Evolutionary conservation across 2,888 invertebrate genomes (phyloP).

Genomic region (Cantharis rustica): DNA sequence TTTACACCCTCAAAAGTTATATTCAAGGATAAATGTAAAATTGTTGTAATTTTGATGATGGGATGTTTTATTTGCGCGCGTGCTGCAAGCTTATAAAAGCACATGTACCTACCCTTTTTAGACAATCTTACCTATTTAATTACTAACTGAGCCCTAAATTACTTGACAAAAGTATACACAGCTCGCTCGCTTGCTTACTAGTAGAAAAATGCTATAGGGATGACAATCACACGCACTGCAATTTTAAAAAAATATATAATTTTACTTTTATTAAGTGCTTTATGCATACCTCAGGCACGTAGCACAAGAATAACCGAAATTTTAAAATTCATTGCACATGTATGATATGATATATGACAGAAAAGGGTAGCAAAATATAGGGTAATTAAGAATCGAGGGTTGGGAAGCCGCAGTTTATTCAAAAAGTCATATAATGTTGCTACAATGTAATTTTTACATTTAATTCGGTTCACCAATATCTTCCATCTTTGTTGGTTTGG

Average conservation of each 20-base stretch:
- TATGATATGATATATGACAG: constrained; percentile 40
- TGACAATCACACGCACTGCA: not conserved
- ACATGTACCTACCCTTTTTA: constrained; percentile 17
- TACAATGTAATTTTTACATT: constrained; percentile 32
- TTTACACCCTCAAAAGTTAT: constrained; percentile 29
- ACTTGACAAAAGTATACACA: not conserved
- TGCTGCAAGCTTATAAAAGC: constrained; percentile 15
- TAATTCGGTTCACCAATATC: constrained; percentile 18
- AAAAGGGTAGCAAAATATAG: constrained; percentile 41
- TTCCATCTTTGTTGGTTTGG: not conserved
- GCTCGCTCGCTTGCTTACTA: not conserved
- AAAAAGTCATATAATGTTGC: constrained; percentile 38
- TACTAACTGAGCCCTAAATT: constrained; percentile 8
- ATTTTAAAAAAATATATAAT: not conserved
- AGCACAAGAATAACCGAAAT: constrained; percentile 32
- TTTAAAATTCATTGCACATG: constrained; percentile 37
- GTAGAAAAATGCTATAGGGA: not conserved
- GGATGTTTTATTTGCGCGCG: constrained; percentile 28
- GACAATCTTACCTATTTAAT: constrained; percentile 19
- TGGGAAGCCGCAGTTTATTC: constrained; percentile 37
- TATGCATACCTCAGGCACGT: constrained; percentile 23
- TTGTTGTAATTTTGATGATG: constrained; percentile 30
- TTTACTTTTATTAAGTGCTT: constrained; percentile 10
- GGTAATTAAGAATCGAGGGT: constrained; percentile 41
- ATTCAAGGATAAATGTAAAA: constrained; percentile 30